Evolutionary conservation across 2,797 vertebrate genomes (phyloP).

Genomic region (Acipenser ruthenus): DNA sequence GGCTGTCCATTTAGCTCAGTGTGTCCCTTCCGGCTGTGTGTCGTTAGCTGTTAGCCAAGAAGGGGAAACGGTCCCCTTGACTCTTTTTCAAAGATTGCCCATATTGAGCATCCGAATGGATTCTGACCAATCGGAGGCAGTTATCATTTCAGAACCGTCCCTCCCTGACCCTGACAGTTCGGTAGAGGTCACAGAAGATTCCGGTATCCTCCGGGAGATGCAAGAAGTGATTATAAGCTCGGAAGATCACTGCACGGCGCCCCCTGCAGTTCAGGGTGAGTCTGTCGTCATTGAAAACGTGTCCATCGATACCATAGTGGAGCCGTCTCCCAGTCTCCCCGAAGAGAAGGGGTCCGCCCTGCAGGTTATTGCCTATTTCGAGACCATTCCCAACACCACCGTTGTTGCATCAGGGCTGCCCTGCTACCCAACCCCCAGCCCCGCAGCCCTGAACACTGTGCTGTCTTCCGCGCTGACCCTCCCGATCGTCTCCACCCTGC

Average conservation of each 20-base stretch:
- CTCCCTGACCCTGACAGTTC: conserved; percentile 12
- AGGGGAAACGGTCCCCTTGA: conserved; percentile 29
- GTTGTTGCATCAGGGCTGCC: conserved; percentile 21
- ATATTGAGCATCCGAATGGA: conserved; percentile 1
- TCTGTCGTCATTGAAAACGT: conserved; percentile 28
- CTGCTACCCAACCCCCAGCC: conserved; percentile 16
- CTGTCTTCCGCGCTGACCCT: conserved; percentile 49
- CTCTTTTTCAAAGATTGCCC: conserved; percentile 34
- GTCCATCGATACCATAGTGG: conserved; percentile 22
- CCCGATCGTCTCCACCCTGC: conserved; percentile 61
- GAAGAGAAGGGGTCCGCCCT: conserved; percentile 6
- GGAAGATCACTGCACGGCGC: not conserved
- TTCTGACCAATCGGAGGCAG: conserved; percentile 31
- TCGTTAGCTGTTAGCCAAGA: conserved; percentile 7
- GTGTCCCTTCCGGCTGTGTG: conserved; percentile 19
- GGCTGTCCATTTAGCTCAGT: not conserved
- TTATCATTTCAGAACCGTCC: conserved; percentile 35
- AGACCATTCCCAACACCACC: conserved; percentile 47
- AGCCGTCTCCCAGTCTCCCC: conserved; percentile 11
- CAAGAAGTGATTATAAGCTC: conserved; percentile 16
- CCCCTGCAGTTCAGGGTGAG: not conserved
- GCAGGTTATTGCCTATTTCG: conserved; percentile 52
- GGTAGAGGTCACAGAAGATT: conserved; percentile 27
- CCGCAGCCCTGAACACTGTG: conserved; percentile 36
- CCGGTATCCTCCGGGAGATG: conserved; percentile 27